Conservation (phyloP, 2,113 vertebrate species). For the Microcebus tavaratra region DNA sequence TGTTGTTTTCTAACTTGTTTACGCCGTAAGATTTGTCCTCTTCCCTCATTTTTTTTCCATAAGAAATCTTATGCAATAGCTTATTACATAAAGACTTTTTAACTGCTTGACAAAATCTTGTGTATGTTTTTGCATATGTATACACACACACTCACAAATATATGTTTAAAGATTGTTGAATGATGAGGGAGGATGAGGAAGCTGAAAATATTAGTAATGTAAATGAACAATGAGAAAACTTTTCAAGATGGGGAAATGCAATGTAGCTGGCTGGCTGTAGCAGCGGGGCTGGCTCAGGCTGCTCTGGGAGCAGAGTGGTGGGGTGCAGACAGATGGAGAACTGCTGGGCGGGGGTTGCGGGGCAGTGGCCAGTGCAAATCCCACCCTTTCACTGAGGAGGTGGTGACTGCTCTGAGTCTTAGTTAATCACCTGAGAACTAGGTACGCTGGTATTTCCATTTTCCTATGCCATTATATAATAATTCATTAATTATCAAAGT, state of each 20-base stretch:
- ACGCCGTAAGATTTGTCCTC: neutral
- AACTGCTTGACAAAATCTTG: neutral
- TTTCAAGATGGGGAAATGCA: neutral
- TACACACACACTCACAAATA: neutral
- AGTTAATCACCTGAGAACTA: neutral
- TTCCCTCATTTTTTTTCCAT: neutral
- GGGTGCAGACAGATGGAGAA: neutral
- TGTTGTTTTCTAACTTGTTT: neutral
- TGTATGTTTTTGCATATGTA: neutral
- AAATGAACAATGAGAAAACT: neutral
- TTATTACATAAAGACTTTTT: neutral
- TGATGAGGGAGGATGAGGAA: neutral
- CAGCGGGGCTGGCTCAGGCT: too few relatives aligned
- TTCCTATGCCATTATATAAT: neutral
- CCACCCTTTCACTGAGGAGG: rapidly evolving
- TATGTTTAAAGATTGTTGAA: neutral
- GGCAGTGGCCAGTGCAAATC: rapidly evolving
- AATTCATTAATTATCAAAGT: neutral
- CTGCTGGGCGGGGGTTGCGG: rapidly evolving
- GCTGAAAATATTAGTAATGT: neutral
- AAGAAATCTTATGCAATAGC: neutral
- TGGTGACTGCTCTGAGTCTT: neutral
- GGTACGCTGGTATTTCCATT: neutral
- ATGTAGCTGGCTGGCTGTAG: neutral
- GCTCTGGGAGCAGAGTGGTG: neutral